phyloP scores from a whole-genome alignment of 2,797 vertebrate species.

The Bovichtus variegatus region DNA sequence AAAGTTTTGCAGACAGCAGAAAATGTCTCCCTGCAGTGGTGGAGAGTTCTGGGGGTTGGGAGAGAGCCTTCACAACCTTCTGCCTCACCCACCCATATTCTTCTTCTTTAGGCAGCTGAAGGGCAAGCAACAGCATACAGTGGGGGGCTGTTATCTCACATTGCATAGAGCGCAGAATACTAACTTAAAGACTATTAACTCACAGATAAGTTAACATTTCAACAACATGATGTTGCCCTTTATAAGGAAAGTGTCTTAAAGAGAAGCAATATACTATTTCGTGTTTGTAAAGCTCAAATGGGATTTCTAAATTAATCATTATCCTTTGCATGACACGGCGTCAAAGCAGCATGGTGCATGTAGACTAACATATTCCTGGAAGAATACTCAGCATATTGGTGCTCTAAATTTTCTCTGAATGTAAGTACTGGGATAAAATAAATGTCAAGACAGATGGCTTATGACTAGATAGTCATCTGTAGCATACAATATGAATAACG shows the following conservation, averaged over 20 bases:
- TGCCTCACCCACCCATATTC: background rate
- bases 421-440: conserved; percentile 19
- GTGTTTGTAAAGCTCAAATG: conserved; percentile 11
- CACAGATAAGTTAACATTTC: background rate
- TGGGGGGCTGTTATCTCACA: background rate
- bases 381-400: conserved; percentile 16
- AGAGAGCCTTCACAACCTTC: background rate
- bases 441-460: conserved; percentile 39
- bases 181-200: background rate
- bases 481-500: conserved; percentile 44
- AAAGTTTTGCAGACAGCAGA: conserved; percentile 73
- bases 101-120: background rate
- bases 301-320: conserved; percentile 35
- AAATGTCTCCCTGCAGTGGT: conserved; percentile 48
- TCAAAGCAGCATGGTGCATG: conserved; percentile 11
- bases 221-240: background rate
- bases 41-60: background rate
- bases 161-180: background rate
- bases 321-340: conserved; percentile 10
- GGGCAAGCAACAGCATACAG: background rate
- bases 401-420: conserved; percentile 27
- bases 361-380: conserved; percentile 8
- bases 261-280: background rate
- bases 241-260: background rate
- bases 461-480: conserved; percentile 16